These are phyloP conservation scores for Antheraea pernyi DNA, from an alignment of 1,140 invertebrate genomes.

Conservation along the genomic window DNA sequence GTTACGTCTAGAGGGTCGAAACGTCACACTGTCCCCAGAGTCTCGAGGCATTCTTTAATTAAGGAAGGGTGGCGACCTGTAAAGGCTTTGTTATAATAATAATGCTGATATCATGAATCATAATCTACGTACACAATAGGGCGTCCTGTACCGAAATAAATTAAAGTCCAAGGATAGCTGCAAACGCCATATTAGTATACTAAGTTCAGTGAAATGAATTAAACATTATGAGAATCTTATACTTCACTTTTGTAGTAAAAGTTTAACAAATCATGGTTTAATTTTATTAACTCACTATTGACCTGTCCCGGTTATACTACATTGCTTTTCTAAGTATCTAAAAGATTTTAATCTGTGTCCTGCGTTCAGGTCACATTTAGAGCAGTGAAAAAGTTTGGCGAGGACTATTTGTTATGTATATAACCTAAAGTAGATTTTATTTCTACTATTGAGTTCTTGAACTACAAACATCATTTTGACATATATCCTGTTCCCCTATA, in stretches of 20 bases:
- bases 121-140: slow-evolving; percentile 1
- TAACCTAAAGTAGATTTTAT: too few species aligned
- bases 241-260: not conserved
- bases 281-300: not conserved
- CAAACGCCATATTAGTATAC: not conserved
- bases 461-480: too few species aligned
- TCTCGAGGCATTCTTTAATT: slow-evolving; percentile 1
- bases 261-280: not conserved
- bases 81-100: slow-evolving; percentile 4
- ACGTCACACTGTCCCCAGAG: not conserved
- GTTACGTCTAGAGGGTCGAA: not conserved
- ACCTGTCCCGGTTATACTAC: not conserved
- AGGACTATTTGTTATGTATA: too few species aligned
- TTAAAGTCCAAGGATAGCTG: not conserved
- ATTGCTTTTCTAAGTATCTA: too few species aligned
- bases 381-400: too few species aligned
- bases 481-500: too few species aligned
- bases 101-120: slow-evolving; percentile 3
- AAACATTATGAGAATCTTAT: not conserved
- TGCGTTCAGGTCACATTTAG: too few species aligned
- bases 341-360: too few species aligned
- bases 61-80: slow-evolving; percentile 2
- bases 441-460: too few species aligned
- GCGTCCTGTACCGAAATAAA: not conserved
- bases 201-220: not conserved